Evolutionary conservation across 1,140 invertebrate species (phyloP).

Genomic region (Sitobion miscanthi): DNA sequence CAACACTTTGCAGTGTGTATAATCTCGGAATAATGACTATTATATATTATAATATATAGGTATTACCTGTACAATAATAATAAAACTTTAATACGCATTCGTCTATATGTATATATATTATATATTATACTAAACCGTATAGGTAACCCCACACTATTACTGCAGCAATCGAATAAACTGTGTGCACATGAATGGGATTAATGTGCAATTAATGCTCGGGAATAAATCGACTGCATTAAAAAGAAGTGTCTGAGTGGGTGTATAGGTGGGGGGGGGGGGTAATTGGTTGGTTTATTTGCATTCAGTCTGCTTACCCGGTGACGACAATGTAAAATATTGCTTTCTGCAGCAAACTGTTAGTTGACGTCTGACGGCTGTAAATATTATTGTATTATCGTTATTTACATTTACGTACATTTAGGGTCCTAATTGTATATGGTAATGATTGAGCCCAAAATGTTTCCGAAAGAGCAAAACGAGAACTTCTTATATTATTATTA

Average conservation of each 20-base stretch:
- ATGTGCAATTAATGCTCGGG: not conserved
- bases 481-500: no score
- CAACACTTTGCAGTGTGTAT: not conserved
- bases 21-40: not conserved
- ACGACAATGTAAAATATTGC: not conserved
- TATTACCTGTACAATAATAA: not conserved
- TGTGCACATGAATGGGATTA: not conserved
- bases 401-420: no score
- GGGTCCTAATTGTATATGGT: no score
- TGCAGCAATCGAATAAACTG: not conserved
- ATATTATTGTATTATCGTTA: not conserved
- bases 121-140: not conserved
- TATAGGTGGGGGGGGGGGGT: no score
- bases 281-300: not conserved
- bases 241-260: not conserved
- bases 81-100: not conserved
- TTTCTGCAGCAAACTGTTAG: not conserved
- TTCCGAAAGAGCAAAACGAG: not conserved
- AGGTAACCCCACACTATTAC: not conserved
- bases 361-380: not conserved
- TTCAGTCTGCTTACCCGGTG: no score
- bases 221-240: not conserved
- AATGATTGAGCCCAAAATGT: not conserved
- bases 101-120: no score
- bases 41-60: not conserved